phyloP scores from a whole-genome alignment of 2,113 vertebrate genomes.

The Archocentrus centrarchus region DNA sequence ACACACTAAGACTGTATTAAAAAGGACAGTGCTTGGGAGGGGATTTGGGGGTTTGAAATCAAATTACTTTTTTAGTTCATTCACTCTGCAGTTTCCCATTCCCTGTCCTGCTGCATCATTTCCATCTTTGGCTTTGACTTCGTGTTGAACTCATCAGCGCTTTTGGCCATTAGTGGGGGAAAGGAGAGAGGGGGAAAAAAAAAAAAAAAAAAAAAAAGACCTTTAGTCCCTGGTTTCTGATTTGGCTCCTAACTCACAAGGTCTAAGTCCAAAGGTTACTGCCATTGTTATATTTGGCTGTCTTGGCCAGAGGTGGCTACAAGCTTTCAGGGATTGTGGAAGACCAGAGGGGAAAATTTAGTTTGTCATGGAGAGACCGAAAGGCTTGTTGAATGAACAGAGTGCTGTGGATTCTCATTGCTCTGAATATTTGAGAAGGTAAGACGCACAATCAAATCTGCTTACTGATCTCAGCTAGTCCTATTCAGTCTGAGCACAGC shows the following conservation, averaged over 20 bases:
- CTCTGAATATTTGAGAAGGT: slow-evolving; percentile 45
- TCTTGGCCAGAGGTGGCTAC: neutral
- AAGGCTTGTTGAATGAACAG: slow-evolving; percentile 10
- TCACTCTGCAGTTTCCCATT: neutral
- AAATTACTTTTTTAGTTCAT: neutral
- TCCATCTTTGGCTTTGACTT: slow-evolving; percentile 10
- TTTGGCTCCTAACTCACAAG: neutral
- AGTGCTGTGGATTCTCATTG: neutral
- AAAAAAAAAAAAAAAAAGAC: slow-evolving; percentile 66
- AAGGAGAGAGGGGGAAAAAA: neutral
- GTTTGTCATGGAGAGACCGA: slow-evolving; percentile 62
- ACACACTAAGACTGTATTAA: neutral
- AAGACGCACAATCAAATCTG: neutral
- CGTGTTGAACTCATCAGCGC: neutral
- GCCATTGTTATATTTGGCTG: neutral
- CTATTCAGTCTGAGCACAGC: neutral
- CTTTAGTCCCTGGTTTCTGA: slow-evolving; percentile 68
- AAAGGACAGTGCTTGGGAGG: slow-evolving; percentile 33
- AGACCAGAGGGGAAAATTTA: neutral
- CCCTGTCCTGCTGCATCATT: neutral
- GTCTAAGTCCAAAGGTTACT: slow-evolving; percentile 39
- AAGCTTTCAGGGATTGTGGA: neutral
- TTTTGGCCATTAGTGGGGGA: neutral
- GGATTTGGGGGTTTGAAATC: slow-evolving; percentile 1
- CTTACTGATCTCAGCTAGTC: neutral